Base-by-base conservation (phyloP, 1,140 invertebrate species). In the Orius laevigatus region DNA sequence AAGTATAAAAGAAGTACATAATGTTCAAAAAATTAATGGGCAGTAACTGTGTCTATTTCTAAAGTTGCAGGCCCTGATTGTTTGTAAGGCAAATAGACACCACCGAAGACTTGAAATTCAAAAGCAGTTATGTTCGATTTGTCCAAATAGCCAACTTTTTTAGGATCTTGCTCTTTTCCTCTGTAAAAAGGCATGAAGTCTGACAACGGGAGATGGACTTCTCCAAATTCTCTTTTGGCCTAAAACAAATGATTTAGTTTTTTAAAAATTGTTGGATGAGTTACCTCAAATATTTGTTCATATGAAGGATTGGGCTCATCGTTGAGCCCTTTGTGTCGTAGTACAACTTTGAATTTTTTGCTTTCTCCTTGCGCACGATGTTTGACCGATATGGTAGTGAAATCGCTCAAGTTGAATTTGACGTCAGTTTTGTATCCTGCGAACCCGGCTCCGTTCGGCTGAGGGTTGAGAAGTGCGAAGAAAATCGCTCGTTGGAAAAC, bases 401-500 rank as follows among this genome's bases (percentile, higher is more conserved):
- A 70, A 12, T 60, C 59, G 0, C 63, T 63, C 1, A 80, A 56
- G 59, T 80, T 60, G 9, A 69, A 57, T 16, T 62, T 40, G 3
- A 64, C 64, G 4, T 59, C 45, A 1, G 63, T 71, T 33, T 68
- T 59, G 42, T 76, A 66, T 8, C 78, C 78, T 35, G 76, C 76
- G 60, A 81, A 80, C 5, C 76, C 74, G 25, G 79, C 79, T 1
- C 78, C 78, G 53, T 80, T 79, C 6, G 70, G 64, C 60, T 80
- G 77, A 5, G 78, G 78, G 59, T 79, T 79, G 4, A 81, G 58
- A 11, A 80, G 55, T 3, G 72, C 70, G 54, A 81, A 81, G 49
- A 81, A 72, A 55, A 81, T 63, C 0, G 71, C 78, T 56, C 73
- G 61, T 60, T 77, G 73, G 51, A 74, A 77, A 20, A 66, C 49